Evolutionary conservation across 2,113 vertebrate species (phyloP).

Genomic region (Lipotes vexillifer): DNA sequence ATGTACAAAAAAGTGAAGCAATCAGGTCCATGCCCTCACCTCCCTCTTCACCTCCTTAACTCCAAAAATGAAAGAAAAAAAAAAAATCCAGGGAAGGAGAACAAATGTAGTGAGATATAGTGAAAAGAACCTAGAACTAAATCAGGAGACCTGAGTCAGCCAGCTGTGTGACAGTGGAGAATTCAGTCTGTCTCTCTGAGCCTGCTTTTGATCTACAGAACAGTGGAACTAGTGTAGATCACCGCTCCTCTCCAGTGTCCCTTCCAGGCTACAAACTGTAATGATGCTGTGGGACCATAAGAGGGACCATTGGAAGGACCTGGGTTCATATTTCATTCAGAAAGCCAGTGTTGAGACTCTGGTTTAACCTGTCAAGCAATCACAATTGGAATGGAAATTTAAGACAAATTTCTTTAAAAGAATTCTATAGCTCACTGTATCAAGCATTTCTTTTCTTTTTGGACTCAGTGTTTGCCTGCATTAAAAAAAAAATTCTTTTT

Average conservation of each 20-base stretch:
- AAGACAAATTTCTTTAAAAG: not conserved
- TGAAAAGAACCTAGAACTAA: not conserved
- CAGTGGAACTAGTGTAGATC: not conserved
- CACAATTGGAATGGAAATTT: not conserved
- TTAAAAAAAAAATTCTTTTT: not conserved
- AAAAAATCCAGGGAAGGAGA: not conserved
- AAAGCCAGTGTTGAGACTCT: not conserved
- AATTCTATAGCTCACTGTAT: not conserved
- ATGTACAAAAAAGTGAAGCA: not conserved
- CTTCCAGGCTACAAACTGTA: not conserved
- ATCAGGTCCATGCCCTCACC: not conserved
- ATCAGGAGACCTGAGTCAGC: not conserved
- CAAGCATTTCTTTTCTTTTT: not conserved
- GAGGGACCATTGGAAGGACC: not conserved
- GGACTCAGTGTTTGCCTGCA: not conserved
- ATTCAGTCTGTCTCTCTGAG: not conserved
- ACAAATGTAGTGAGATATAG: not conserved
- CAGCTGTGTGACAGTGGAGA: not conserved
- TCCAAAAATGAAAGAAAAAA: not conserved
- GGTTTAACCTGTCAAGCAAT: not conserved
- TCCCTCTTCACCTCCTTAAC: not conserved
- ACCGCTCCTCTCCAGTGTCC: no score
- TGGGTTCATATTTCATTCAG: not conserved
- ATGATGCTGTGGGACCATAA: accelerated
- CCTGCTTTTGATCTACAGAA: not conserved